A percentile compares a stretch with the other conserved stretches of the same genome.
These are phyloP conservation scores for Tragelaphus strepsiceros DNA, from an alignment of 2,113 vertebrate genomes.

Conservation along the genomic window DNA sequence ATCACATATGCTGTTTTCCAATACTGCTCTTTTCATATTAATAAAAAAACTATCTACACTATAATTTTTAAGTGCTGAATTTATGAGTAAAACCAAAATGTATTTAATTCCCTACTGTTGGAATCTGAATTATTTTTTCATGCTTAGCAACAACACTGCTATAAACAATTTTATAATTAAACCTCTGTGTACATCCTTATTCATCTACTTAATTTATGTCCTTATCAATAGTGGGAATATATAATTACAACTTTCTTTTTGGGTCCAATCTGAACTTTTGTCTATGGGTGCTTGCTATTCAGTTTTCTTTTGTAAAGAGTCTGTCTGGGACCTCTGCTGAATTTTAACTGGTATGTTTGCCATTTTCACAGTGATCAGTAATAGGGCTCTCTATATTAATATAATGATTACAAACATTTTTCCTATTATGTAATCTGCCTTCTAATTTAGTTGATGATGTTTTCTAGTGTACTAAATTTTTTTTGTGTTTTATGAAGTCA, in stretches of 20 bases:
- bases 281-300: background rate
- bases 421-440: background rate
- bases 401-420: background rate
- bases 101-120: background rate
- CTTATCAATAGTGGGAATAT: background rate
- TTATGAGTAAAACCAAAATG: background rate
- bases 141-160: background rate
- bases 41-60: background rate
- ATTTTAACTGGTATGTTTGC: background rate
- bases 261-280: background rate
- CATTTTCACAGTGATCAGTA: background rate
- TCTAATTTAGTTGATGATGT: slow-evolving; percentile 14
- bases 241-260: background rate
- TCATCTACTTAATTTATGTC: background rate
- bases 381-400: background rate
- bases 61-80: background rate
- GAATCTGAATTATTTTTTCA: background rate
- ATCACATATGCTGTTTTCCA: background rate
- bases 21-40: background rate
- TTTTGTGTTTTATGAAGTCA: slow-evolving; percentile 16
- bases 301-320: background rate
- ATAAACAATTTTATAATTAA: background rate
- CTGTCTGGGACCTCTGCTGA: background rate
- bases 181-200: background rate
- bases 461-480: background rate